phyloP scores from a whole-genome alignment of 1,140 invertebrate genomes.

The Venturia canescens region DNA sequence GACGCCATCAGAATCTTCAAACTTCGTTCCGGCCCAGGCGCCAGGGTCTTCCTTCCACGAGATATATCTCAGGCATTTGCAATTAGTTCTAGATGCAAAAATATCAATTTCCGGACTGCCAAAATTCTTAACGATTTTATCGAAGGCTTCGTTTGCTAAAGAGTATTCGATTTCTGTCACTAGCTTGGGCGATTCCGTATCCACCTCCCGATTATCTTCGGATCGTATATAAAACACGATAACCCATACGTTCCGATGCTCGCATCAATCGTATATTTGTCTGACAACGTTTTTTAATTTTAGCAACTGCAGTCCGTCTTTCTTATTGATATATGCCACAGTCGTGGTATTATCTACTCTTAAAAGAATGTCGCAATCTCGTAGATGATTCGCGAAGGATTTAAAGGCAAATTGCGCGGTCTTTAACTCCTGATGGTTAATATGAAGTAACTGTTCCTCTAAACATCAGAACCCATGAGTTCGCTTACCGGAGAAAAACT shows the following conservation, averaged over 20 bases:
- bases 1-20: not conserved
- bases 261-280: slow-evolving; percentile 11
- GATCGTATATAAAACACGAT: slow-evolving; percentile 16
- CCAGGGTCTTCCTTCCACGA: slow-evolving; percentile 12
- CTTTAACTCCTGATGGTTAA: not conserved
- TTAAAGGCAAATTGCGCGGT: not conserved
- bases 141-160: not conserved
- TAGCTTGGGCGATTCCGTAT: not conserved
- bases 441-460: not conserved
- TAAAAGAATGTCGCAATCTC: not conserved
- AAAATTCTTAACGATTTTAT: not conserved
- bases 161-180: not conserved
- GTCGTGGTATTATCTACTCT: too few relatives aligned
- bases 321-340: slow-evolving; percentile 12
- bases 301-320: not conserved
- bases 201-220: not conserved
- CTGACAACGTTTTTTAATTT: not conserved
- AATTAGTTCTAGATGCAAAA: too few relatives aligned
- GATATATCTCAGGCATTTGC: slow-evolving; percentile 4
- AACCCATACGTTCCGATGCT: not conserved
- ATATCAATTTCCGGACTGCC: not conserved
- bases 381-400: not conserved
- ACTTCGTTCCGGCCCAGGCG: not conserved
- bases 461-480: not conserved
- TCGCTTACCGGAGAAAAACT: not conserved